phyloP scores from a whole-genome alignment of 1,140 invertebrate species.

The Lepidurus apus region DNA sequence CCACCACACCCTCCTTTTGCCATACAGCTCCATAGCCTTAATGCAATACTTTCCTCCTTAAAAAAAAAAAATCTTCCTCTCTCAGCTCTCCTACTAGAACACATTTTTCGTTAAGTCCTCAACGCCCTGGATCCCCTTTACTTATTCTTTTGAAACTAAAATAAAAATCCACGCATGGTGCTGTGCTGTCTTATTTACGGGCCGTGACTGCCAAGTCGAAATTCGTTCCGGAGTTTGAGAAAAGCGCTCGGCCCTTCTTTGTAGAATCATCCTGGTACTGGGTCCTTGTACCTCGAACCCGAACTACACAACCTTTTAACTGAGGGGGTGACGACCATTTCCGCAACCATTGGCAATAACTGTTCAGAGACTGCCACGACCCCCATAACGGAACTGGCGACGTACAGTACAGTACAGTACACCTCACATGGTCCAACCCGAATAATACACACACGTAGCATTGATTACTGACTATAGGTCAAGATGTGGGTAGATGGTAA shows the following conservation, averaged over 20 bases:
- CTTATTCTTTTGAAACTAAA: background rate
- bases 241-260: constrained; percentile 14
- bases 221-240: constrained; percentile 21
- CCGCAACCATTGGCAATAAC: constrained; percentile 11
- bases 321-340: background rate
- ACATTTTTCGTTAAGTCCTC: constrained; percentile 1
- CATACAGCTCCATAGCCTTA: background rate
- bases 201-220: constrained; percentile 10
- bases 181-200: constrained; percentile 18
- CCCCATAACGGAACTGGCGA: background rate
- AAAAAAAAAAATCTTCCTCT: background rate
- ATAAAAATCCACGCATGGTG: constrained; percentile 6
- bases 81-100: background rate
- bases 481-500: background rate
- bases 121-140: constrained; percentile 4
- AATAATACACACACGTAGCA: background rate
- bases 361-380: background rate
- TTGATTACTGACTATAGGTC: background rate
- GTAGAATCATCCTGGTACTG: background rate
- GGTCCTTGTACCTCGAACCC: background rate
- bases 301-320: background rate
- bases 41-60: background rate
- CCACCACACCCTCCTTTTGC: background rate
- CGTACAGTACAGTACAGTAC: background rate
- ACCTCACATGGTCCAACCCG: background rate